A percentile compares a stretch with the other conserved stretches of the same genome.
phyloP scores from a whole-genome alignment of 2,797 vertebrate genomes.

The Neopelma chrysocephalum region DNA sequence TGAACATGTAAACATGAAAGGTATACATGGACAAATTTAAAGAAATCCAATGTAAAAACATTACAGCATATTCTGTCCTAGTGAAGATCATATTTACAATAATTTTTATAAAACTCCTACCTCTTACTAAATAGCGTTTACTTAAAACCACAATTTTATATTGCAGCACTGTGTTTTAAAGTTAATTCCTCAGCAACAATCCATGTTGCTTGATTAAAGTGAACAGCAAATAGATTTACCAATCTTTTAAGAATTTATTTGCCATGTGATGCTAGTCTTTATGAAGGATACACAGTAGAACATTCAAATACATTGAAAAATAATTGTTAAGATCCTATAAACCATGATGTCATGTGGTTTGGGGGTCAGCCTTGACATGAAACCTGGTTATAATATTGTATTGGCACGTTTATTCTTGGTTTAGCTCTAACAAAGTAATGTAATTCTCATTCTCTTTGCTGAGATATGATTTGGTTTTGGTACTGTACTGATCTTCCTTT shows the following conservation, averaged over 20 bases:
- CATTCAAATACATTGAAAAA: not conserved
- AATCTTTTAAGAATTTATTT: not conserved
- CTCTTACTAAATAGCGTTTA: not conserved
- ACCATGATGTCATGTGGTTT: not conserved
- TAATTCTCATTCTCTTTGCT: not conserved
- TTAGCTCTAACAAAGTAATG: not conserved
- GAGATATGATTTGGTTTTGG: not conserved
- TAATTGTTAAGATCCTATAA: not conserved
- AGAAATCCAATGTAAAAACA: not conserved
- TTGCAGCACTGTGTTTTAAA: not conserved
- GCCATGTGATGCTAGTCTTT: not conserved
- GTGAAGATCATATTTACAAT: not conserved
- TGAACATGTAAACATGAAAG: not conserved
- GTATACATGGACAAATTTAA: not conserved
- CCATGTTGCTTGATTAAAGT: not conserved
- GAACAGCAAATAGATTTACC: not conserved
- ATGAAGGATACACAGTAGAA: not conserved
- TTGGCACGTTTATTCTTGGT: not conserved
- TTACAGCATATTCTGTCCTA: not conserved
- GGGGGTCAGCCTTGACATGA: not conserved
- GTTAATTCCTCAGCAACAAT: not conserved
- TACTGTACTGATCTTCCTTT: not conserved
- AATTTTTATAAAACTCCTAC: not conserved
- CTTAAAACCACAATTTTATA: not conserved
- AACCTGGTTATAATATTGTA: not conserved